Evolutionary conservation across 2,888 invertebrate genomes (phyloP).

Genomic region (Plagiodera versicolora): DNA sequence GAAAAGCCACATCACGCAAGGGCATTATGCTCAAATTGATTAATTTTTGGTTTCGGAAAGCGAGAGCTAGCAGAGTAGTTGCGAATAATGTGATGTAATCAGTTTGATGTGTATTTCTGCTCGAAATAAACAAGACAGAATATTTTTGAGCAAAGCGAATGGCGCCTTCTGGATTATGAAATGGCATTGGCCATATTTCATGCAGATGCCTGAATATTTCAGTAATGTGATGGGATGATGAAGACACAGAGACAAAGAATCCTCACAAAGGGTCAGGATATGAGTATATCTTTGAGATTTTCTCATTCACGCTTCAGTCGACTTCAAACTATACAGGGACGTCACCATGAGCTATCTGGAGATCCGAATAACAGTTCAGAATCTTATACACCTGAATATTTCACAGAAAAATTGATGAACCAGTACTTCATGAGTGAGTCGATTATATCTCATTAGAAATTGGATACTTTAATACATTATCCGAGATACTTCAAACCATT

Average conservation of each 20-base stretch:
- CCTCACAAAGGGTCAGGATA: neutral
- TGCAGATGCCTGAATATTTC: conserved; percentile 37
- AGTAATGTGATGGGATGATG: conserved; percentile 38
- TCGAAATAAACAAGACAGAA: neutral
- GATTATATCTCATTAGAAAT: too few species aligned
- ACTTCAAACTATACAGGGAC: too few species aligned
- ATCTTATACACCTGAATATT: too few species aligned
- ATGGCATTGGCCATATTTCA: conserved; percentile 39
- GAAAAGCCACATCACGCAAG: neutral
- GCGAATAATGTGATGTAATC: conserved; percentile 9
- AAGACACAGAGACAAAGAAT: neutral
- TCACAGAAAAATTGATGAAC: too few species aligned
- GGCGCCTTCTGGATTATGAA: conserved; percentile 32
- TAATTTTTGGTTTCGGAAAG: neutral
- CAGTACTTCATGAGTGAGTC: too few species aligned
- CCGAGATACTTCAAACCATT: too few species aligned
- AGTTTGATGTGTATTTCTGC: conserved; percentile 7
- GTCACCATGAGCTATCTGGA: too few species aligned
- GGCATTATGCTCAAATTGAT: neutral
- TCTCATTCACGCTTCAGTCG: neutral
- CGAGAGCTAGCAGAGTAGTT: neutral
- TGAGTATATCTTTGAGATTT: neutral
- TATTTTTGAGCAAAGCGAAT: conserved; percentile 4
- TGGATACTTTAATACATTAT: too few species aligned
- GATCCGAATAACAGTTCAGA: too few species aligned